Base-by-base conservation (phyloP, 1,140 invertebrate species). In the Drosophila punjabiensis region DNA sequence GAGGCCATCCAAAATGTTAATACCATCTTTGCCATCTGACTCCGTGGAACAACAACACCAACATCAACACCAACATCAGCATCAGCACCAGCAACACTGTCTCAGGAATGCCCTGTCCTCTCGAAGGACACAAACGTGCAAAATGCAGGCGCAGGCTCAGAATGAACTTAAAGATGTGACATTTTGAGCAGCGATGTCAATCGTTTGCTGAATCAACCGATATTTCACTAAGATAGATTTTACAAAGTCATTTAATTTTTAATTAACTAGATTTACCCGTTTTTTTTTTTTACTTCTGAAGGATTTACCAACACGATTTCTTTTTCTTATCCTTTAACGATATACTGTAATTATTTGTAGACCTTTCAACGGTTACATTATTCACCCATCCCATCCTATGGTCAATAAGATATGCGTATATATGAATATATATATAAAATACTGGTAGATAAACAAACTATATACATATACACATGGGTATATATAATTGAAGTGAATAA, bases 121-220 rank as follows among this genome's bases (percentile, higher is more conserved):
- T 5, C 74, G 82, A 71, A 50, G 83, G 37, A 79, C 81, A 76
- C 93, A 94, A 67, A 93, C 89, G 63, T 92, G 88, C 45, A 93
- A 87, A 93, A 93, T 91, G 78, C 95, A 96, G 85, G 95, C 95
- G 18, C 95, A 94, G 62, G 95, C 95, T 16, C 95, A 96, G 33
- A 96, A 95, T 56, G 95, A 96, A 81, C 94, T 96, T 48, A 93
- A 94, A 61, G 95, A 95, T 76, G 93, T 95, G 64, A 94, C 95
- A 91, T 95, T 95, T 91, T 95, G 71, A 91, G 32, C 35, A 43
- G 32, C 30, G 61, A 55, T 53, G 14, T 11, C 18, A 48, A 32
- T 45, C 32, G n/a, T 30, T 43, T 45, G 28, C 45, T 53, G 32
- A 63, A 61, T 60, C 47, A 16, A 59, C 39, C n/a, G 47, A 37